Evolutionary conservation across 2,797 vertebrate genomes (phyloP).

Genomic region (Danio jaintianensis): DNA sequence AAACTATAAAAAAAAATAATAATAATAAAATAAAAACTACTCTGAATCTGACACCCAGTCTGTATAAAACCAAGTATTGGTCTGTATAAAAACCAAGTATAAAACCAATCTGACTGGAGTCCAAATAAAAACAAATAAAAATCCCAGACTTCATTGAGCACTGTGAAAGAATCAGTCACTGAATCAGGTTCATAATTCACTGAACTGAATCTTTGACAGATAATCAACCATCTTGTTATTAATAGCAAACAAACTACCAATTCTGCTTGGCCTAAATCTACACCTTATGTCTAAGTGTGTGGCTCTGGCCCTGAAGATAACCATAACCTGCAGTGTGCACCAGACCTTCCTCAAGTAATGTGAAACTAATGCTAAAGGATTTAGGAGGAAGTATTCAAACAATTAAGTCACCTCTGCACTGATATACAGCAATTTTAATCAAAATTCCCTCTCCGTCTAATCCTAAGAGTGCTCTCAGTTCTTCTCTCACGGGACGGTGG

Average conservation of each 20-base stretch:
- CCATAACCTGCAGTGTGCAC: neutral
- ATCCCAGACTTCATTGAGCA: neutral
- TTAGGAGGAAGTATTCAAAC: constrained; percentile 47
- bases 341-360: neutral
- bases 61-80: no score
- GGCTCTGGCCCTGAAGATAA: neutral
- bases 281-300: neutral
- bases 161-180: neutral
- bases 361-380: constrained; percentile 11
- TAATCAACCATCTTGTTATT: neutral
- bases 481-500: constrained; percentile 41
- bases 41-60: no score
- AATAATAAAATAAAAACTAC: no score
- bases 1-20: no score
- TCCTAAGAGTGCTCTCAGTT: constrained; percentile 47
- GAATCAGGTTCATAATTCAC: neutral
- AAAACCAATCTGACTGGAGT: no score
- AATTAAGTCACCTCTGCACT: constrained; percentile 29
- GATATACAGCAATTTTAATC: constrained; percentile 48
- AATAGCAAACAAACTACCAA: neutral
- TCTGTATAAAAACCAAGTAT: no score
- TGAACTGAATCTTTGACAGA: neutral
- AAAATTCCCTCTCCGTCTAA: constrained; percentile 27
- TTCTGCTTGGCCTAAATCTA: neutral
- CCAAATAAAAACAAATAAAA: neutral